Evolutionary conservation across 2,888 invertebrate species (phyloP).

Genomic region (Pedicia rivosa): DNA sequence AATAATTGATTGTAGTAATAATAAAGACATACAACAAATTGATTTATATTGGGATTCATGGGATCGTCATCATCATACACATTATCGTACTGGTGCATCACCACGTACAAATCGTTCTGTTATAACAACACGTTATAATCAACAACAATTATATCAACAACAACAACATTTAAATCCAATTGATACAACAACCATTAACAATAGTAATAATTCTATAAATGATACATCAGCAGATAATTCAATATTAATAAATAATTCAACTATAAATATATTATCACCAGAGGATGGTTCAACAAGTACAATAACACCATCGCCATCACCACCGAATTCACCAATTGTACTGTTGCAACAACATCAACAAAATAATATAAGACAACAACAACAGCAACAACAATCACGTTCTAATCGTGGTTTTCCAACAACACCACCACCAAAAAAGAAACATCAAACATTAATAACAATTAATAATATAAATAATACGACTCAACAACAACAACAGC

Average conservation of each 20-base stretch:
- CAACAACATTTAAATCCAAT: not conserved
- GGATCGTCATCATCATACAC: conserved; percentile 50
- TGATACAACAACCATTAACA: not conserved
- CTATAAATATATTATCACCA: conserved; percentile 12
- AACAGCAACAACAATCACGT: conserved; percentile 28
- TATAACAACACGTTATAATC: conserved; percentile 13
- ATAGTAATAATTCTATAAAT: no score
- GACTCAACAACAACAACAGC: conserved; percentile 16
- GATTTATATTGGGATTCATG: conserved; percentile 86
- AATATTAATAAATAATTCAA: not conserved
- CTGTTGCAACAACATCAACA: conserved; percentile 65
- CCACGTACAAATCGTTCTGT: conserved; percentile 29
- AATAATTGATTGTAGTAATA: conserved; percentile 11
- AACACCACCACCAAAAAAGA: conserved; percentile 67
- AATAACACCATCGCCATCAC: conserved; percentile 28
- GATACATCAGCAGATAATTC: no score
- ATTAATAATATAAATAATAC: conserved; percentile 21
- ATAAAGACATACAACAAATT: conserved; percentile 19
- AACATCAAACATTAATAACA: conserved; percentile 44
- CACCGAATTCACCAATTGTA: conserved; percentile 26
- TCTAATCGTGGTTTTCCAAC: conserved; percentile 38
- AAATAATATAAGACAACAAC: conserved; percentile 58
- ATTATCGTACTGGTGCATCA: conserved; percentile 26
- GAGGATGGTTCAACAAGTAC: conserved; percentile 21
- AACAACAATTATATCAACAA: conserved; percentile 4